Base-by-base conservation (phyloP, 2,113 vertebrate genomes). In the Ptilonorhynchus violaceus region DNA sequence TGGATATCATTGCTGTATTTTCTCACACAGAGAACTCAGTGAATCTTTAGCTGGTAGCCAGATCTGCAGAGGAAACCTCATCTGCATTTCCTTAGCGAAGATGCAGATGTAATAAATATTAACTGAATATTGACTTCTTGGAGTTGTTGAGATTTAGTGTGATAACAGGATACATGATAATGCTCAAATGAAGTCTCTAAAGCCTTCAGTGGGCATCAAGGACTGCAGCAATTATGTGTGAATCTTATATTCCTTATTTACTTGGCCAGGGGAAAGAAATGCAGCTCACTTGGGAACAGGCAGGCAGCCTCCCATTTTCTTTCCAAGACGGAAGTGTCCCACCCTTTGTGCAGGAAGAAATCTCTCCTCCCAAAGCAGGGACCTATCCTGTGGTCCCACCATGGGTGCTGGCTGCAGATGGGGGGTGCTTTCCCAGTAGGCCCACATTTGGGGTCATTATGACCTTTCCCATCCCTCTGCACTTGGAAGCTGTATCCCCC, bases 81-180 rank as follows among this genome's bases (percentile, higher is more conserved):
- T 82, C 64, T 89, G 69, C 72, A 72, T 72, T 89, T 87, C 39
- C 72, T 67, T 35, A 89, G 84, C 30, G 52, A 86, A 92, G 62
- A 58, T 85, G 76, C 59, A 86, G 80, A 17, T 82, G 35, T 67
- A 90, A 96, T 97, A 95, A 96, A 96, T 96, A 89, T 87, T 95
- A 92, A 96, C 59, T 62, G 68, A 88, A 55, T 92, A 96, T 97
- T 91, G 92, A 92, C 66, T 89, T 85, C 21, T 89, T 52, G 28
- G 79, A 88, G 82, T 39, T 62, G 14, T 37, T 50, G 82, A 74
- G 83, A 77, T 93, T 88, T 75, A 74, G 53, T 67, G 56, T 95
- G 85, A 60, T 86, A 88, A 86, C 35, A 56, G 79, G 28, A 89
- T 88, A 52, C 37, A 42, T 42, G 23, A 72, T 88, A 91, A 82